These are phyloP conservation scores for Aleiodes testaceus DNA, from an alignment of 2,888 invertebrate species.

Conservation along the genomic window DNA sequence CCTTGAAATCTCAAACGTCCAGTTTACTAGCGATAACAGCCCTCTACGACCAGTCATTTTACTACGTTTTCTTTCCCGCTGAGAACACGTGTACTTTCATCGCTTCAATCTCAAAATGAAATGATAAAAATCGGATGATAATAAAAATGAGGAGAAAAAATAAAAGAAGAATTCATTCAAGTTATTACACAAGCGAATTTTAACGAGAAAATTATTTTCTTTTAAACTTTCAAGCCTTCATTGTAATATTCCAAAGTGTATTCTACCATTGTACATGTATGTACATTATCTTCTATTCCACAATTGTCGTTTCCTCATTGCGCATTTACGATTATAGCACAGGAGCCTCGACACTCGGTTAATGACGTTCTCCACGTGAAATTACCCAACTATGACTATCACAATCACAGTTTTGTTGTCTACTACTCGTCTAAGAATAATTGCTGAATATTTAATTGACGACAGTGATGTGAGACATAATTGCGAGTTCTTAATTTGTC, in stretches of 20 bases:
- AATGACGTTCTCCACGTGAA: constrained; percentile 49
- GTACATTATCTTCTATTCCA: neutral
- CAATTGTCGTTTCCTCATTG: constrained; percentile 47
- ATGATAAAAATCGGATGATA: neutral
- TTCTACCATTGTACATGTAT: constrained; percentile 3
- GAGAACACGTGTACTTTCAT: constrained; percentile 9
- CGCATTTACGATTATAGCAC: constrained; percentile 59
- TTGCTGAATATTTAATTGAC: constrained; percentile 39
- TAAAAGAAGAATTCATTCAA: too few species aligned
- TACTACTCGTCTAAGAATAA: constrained; percentile 30
- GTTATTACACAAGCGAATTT: too few species aligned
- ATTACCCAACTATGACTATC: constrained; percentile 15
- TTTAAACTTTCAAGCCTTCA: constrained; percentile 17
- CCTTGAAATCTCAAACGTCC: constrained; percentile 36
- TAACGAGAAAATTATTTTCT: neutral
- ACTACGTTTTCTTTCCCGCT: constrained; percentile 35
- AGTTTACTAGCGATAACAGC: constrained; percentile 42
- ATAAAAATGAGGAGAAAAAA: neutral
- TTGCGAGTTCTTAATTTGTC: too few species aligned
- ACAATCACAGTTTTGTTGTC: constrained; percentile 31
- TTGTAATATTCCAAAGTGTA: neutral
- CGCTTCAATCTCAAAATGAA: constrained; percentile 4
- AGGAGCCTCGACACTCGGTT: constrained; percentile 41
- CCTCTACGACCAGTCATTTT: constrained; percentile 42
- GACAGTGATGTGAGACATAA: neutral